Evolutionary conservation across 2,888 invertebrate species (phyloP).

Genomic region (Netelia melanura): DNA sequence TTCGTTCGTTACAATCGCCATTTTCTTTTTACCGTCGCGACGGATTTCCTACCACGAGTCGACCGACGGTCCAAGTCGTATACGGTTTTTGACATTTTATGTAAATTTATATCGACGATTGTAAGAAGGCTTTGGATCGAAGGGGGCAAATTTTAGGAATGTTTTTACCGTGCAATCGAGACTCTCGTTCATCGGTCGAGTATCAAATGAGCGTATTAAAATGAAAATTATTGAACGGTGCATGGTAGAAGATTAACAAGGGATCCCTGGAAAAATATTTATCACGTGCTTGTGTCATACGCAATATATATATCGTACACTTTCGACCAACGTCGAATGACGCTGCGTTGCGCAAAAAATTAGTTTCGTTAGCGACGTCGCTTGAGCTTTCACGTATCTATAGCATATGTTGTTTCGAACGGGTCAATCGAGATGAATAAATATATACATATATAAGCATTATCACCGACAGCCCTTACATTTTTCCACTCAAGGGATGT

Average conservation of each 20-base stretch:
- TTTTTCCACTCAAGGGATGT: background rate
- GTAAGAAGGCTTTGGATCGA: too few species aligned
- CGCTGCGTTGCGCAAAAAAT: slow-evolving; percentile 67
- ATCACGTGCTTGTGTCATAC: slow-evolving; percentile 22
- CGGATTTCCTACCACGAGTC: background rate
- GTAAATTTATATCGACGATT: too few species aligned
- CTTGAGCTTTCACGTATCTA: slow-evolving; percentile 45
- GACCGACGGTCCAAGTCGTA: background rate
- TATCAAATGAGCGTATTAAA: background rate
- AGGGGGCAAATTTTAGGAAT: too few species aligned
- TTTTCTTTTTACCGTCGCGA: background rate
- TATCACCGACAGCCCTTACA: background rate
- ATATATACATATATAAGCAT: background rate
- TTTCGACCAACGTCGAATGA: slow-evolving; percentile 53
- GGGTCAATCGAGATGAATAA: slow-evolving; percentile 11
- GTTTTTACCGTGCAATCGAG: too few species aligned
- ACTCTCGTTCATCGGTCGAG: too few species aligned
- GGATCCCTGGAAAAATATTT: slow-evolving; percentile 2
- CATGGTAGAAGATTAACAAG: background rate
- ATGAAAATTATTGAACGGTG: slow-evolving; percentile 12
- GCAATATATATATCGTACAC: slow-evolving; percentile 25
- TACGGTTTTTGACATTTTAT: too few species aligned
- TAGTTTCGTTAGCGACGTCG: slow-evolving; percentile 61
- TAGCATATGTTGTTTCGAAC: slow-evolving; percentile 4
- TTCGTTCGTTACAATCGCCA: too few species aligned